Base-by-base conservation (phyloP, 2,888 invertebrate genomes). In the Monoplex corrugatus region DNA sequence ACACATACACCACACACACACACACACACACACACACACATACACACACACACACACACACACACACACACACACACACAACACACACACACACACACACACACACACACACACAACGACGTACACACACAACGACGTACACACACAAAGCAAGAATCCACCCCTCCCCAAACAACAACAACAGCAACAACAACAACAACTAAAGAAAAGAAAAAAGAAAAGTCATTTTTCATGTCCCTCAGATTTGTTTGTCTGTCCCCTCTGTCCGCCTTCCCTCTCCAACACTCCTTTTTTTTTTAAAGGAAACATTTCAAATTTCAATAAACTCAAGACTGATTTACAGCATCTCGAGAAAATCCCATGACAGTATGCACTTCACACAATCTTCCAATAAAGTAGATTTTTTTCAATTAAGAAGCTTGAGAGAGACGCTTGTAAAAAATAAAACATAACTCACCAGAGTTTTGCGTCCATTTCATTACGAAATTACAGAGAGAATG, bases 21-120 rank as follows among this genome's bases (percentile, higher is more conserved):
- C 78, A 78, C 78, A 78, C 78, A 43, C 78, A 78, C 78, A 78
- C 78, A 43, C 78, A 78, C 78, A 78, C 78, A 78, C 78, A 35
- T 19, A 32, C 35, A 75, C 32, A 32, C 75, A 35, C 43, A 80
- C 78, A 80, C 43, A 40, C 40, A 80, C 78, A 80, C 40, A 80
- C 78, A 32, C 23, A 10, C 2, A 82, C 44, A 82, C 75, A 75
- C 35, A n/a, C 75, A 75, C 23, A 75, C 75, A 75, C 32, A 10
- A 75, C 35, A 28, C 68, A 68, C 28, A 68, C 28, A 8, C 28
- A 23, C 68, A 68, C 3, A 68, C 75, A 16, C 8, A 23, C 5
- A 68, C 68, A 68, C 19, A 5, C 68, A 23, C 28, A 3, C 35
- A 6, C 19, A 38, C 78, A 78, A 78, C 28, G 38, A 38, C 28